Evolutionary conservation across 2,113 vertebrate species (phyloP), one percentile per base, ranked within the genome.

Genomic region (Gambusia holbrooki): DNA sequence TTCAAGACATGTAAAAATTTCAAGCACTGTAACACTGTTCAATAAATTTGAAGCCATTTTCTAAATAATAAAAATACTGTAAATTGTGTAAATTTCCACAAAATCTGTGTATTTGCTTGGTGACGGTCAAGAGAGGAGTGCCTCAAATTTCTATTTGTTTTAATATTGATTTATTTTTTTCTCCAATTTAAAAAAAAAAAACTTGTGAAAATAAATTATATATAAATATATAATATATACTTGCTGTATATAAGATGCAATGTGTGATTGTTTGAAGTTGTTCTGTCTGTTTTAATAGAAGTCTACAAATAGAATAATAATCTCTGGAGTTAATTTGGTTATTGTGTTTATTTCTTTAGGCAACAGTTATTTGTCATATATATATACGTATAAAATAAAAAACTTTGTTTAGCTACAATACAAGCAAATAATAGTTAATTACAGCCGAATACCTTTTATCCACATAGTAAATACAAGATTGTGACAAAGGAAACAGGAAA

Each of bases 231-330:
- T 89, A 90, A 88, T 92, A 92, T 91, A 93, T 90, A 94, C 90
- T 77, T 89, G 95, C 96, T 97, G 96, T 98, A 97, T 92, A 97
- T 98, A 96, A 94, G 93, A 94, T 93, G 89, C 92, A 93, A 96
- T 95, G 95, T 94, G 96, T 97, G 96, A 95, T 94, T 94, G 95
- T 96, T 96, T 97, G 95, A 95, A 96, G 90, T 95, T 95, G 96
- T 96, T 95, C 94, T 95, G 95, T 97, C 96, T 96, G 96, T 97
- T 97, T 96, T 96, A 96, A 95, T 96, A 96, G 95, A 95, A 95
- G 94, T 95, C 94, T 95, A 94, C 93, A 94, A 94, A 93, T 92
- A 94, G 90, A 94, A 93, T 68, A 90, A 85, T 87, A 85, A 92
- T 85, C 87, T 89, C 84, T 84, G 74, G 64, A 32, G 66, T 84